Percentiles rank a stretch among this genome's conserved stretches.
These are phyloP conservation scores for Cryptus viduatorius DNA, from an alignment of 2,888 invertebrate genomes.

Conservation along the genomic window DNA sequence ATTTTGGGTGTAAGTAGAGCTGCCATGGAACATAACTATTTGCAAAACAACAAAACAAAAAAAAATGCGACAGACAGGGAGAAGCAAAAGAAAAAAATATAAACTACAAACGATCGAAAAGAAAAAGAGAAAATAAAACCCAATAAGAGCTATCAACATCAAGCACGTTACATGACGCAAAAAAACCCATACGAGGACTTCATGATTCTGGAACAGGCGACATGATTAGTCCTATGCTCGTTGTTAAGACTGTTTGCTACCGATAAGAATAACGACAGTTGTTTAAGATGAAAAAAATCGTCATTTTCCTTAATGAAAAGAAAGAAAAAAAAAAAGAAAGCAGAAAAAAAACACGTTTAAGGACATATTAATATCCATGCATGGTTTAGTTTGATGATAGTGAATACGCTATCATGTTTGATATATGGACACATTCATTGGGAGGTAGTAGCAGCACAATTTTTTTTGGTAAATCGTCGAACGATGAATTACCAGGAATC, in stretches of 20 bases:
- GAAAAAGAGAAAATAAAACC: constrained; percentile 78
- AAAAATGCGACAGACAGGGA: constrained; percentile 36
- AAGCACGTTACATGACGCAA: constrained; percentile 82
- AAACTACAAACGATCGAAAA: constrained; percentile 78
- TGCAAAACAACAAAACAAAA: constrained; percentile 1
- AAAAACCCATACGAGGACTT: constrained; percentile 81
- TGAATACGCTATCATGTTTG: constrained; percentile 79
- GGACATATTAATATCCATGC: constrained; percentile 83
- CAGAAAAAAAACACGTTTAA: constrained; percentile 78
- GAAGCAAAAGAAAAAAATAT: constrained; percentile 65
- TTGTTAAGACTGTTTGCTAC: constrained; percentile 84
- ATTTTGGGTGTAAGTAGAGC: constrained; percentile 37
- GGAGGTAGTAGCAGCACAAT: constrained; percentile 81
- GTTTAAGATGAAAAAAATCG: constrained; percentile 72
- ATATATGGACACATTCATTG: constrained; percentile 83
- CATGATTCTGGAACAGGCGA: constrained; percentile 82
- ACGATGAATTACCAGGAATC: constrained; percentile 67
- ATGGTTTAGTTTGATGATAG: constrained; percentile 84
- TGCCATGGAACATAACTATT: constrained; percentile 60
- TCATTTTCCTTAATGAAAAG: constrained; percentile 72
- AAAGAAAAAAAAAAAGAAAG: constrained; percentile 60
- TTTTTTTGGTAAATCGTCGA: constrained; percentile 64
- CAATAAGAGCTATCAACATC: constrained; percentile 66
- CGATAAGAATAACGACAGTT: constrained; percentile 81
- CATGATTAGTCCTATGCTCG: constrained; percentile 84